These are phyloP conservation scores for Drosophila melanogaster DNA, from an alignment of 1,140 invertebrate genomes.

Conservation along the genomic window DNA sequence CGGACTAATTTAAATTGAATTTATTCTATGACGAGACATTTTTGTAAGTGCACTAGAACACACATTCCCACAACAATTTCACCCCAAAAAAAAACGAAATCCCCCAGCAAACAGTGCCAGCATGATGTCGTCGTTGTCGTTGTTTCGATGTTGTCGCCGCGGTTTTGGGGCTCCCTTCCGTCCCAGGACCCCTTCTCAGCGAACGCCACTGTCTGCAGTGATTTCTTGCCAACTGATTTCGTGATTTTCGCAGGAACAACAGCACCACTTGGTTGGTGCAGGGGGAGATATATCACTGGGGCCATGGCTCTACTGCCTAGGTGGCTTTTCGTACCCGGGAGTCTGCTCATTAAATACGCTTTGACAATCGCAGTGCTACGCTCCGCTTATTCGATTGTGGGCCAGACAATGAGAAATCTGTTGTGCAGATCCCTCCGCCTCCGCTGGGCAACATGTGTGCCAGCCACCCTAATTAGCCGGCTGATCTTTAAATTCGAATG, in stretches of 20 bases:
- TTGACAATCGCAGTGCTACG: constrained; percentile 69
- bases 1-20: too few species aligned
- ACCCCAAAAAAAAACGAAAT: constrained; percentile 40
- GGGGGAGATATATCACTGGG: neutral
- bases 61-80: constrained; percentile 9
- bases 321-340: neutral
- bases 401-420: constrained; percentile 57
- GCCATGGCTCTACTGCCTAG: neutral
- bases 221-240: constrained; percentile 82
- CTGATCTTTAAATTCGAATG: constrained; percentile 62
- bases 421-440: neutral
- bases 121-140: constrained; percentile 53
- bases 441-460: constrained; percentile 22
- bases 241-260: constrained; percentile 73
- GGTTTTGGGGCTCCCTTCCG: constrained; percentile 14
- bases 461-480: constrained; percentile 64
- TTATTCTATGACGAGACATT: neutral
- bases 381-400: constrained; percentile 68
- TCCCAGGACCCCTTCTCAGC: neutral
- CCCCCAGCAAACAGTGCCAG: constrained; percentile 51
- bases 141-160: constrained; percentile 50
- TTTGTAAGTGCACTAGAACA: constrained; percentile 21
- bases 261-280: constrained; percentile 37
- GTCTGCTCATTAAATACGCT: constrained; percentile 76
- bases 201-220: constrained; percentile 37